These are phyloP conservation scores for Macroteleia sp. DNA, from an alignment of 2,888 invertebrate species.

Conservation along the genomic window DNA sequence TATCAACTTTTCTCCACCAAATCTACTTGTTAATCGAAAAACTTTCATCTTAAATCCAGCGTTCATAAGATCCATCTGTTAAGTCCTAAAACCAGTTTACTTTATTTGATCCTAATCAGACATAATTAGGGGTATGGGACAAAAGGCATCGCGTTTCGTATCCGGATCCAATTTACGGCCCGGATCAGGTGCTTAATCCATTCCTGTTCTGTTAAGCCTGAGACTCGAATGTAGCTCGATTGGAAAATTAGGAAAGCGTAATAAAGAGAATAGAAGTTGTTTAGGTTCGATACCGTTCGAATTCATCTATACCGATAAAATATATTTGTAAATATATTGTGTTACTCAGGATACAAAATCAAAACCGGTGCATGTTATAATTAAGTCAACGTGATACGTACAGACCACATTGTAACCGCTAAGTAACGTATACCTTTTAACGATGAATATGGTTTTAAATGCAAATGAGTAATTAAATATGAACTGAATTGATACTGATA, in stretches of 20 bases:
- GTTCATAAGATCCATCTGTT: slow-evolving; percentile 55
- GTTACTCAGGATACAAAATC: not conserved
- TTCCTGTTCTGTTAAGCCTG: slow-evolving; percentile 47
- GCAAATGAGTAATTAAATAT: not conserved
- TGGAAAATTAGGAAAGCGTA: slow-evolving; percentile 54
- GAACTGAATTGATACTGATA: not conserved
- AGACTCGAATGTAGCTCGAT: slow-evolving; percentile 30
- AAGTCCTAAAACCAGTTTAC: slow-evolving; percentile 61
- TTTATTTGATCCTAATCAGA: slow-evolving; percentile 62
- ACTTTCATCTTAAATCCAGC: slow-evolving; percentile 49
- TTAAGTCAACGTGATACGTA: slow-evolving; percentile 2
- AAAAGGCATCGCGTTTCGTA: slow-evolving; percentile 62
- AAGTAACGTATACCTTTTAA: not conserved
- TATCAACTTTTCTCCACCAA: slow-evolving; percentile 39
- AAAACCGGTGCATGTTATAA: not conserved
- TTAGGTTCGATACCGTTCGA: slow-evolving; percentile 2
- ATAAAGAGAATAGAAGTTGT: too few relatives aligned
- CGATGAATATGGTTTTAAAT: not conserved
- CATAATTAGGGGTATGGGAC: slow-evolving; percentile 62
- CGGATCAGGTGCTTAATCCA: slow-evolving; percentile 61
- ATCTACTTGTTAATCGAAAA: slow-evolving; percentile 57
- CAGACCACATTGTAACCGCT: not conserved
- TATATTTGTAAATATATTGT: not conserved
- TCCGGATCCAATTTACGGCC: slow-evolving; percentile 62
- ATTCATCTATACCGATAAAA: slow-evolving; percentile 2